These are phyloP conservation scores for Perca fluviatilis DNA, from an alignment of 2,113 vertebrate species.

Conservation along the genomic window DNA sequence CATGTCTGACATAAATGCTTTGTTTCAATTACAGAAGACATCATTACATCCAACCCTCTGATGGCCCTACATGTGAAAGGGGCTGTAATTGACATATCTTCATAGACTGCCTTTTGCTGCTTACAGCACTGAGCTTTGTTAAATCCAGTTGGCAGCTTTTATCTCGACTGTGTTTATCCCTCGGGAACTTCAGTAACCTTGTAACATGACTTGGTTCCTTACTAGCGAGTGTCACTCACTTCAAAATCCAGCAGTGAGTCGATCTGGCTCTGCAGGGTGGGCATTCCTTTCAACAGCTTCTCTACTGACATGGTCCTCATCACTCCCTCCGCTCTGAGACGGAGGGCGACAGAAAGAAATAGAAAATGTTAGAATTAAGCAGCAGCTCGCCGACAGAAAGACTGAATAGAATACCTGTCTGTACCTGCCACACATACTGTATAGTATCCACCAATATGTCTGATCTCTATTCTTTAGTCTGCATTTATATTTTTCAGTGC, in stretches of 20 bases:
- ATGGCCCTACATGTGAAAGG: background rate
- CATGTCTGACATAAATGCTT: background rate
- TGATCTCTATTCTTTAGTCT: constrained; percentile 28
- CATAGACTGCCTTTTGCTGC: background rate
- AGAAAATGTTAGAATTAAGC: background rate
- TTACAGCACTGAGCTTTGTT: background rate
- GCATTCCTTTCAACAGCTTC: constrained; percentile 98
- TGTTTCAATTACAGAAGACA: background rate
- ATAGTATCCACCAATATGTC: constrained; percentile 8
- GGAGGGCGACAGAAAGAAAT: constrained; percentile 10
- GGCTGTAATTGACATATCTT: background rate
- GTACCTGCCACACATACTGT: background rate
- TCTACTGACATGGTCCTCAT: constrained; percentile 98
- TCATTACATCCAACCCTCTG: background rate
- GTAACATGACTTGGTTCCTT: constrained; percentile 27
- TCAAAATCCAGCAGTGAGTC: constrained; percentile 98
- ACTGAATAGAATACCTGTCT: background rate
- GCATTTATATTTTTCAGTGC: constrained; percentile 17
- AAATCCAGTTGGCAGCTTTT: background rate
- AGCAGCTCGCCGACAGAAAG: background rate
- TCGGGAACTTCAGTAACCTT: constrained; percentile 5
- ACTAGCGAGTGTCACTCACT: constrained; percentile 83
- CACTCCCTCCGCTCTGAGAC: constrained; percentile 92
- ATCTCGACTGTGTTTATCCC: background rate
- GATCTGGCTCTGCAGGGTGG: constrained; percentile 95